A percentile compares a stretch with the other conserved stretches of the same genome.
Conservation (phyloP, 1,140 invertebrate genomes). For the Drosophila ficusphila region DNA sequence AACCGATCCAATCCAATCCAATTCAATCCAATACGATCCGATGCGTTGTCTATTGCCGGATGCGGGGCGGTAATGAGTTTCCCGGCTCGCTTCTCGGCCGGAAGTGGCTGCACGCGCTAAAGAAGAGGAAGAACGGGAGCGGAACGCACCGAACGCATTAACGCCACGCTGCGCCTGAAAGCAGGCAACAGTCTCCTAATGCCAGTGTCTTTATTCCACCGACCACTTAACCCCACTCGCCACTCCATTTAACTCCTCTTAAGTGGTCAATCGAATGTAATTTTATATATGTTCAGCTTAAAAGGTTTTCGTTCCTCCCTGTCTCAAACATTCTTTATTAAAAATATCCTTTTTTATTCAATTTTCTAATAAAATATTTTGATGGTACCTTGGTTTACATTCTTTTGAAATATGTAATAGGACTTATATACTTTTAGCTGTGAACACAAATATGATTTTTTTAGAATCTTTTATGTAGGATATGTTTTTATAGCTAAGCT, state of each 20-base stretch:
- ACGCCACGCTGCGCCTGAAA: slow-evolving; percentile 61
- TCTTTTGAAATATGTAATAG: too few species aligned
- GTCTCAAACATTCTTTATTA: not conserved
- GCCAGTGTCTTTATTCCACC: not conserved
- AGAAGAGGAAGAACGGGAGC: not conserved
- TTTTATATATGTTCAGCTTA: not conserved
- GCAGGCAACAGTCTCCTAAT: slow-evolving; percentile 31
- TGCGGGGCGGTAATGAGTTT: slow-evolving; percentile 48
- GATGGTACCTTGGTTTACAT: too few species aligned
- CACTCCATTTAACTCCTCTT: not conserved
- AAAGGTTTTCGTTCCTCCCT: not conserved
- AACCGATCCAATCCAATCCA: not conserved
- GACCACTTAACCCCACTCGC: not conserved
- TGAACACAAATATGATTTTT: too few species aligned
- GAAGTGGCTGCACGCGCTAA: slow-evolving; percentile 66
- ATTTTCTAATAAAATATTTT: too few species aligned
- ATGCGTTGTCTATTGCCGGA: slow-evolving; percentile 54
- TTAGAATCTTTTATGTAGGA: too few species aligned
- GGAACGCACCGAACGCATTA: slow-evolving; percentile 39
- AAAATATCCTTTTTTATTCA: not conserved
- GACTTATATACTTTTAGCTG: too few species aligned
- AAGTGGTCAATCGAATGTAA: slow-evolving; percentile 11
- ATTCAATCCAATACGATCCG: not conserved
- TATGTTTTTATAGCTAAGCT: too few species aligned
- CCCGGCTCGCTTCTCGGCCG: slow-evolving; percentile 4